phyloP scores from a whole-genome alignment of 2,888 invertebrate species.

The Tenthredo scrophulariae region DNA sequence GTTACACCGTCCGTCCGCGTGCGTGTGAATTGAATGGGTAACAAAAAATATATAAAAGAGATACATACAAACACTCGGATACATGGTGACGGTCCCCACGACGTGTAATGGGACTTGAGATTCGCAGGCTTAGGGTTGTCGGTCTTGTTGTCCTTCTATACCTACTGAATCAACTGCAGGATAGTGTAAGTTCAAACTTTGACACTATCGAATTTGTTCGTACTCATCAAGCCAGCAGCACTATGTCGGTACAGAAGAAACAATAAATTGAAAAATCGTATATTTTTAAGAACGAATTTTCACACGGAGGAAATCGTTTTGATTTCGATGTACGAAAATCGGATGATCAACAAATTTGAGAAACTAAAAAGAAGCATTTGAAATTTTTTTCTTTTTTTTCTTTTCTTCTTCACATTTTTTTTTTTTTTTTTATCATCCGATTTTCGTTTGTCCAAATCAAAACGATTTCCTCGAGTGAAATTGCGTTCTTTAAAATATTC shows the following conservation, averaged over 20 bases:
- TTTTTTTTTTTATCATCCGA: too few species aligned
- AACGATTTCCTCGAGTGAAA: too few species aligned
- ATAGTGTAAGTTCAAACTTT: background rate
- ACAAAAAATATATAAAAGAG: slow-evolving; percentile 38
- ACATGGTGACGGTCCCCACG: slow-evolving; percentile 18
- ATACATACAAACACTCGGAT: slow-evolving; percentile 18
- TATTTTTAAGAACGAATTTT: too few species aligned
- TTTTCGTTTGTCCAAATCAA: too few species aligned
- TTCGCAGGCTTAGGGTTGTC: slow-evolving; percentile 44
- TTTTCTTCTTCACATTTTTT: too few species aligned
- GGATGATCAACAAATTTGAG: too few species aligned
- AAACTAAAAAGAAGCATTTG: too few species aligned
- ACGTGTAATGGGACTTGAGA: slow-evolving; percentile 50
- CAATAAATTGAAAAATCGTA: background rate
- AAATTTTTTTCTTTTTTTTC: too few species aligned
- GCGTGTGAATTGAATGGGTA: slow-evolving; percentile 52
- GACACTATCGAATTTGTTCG: background rate
- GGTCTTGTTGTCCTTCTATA: slow-evolving; percentile 15
- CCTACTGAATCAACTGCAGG: background rate
- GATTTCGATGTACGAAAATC: too few species aligned
- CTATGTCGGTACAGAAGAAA: background rate
- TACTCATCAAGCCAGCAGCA: background rate
- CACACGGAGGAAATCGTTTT: too few species aligned
- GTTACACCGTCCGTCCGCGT: background rate
- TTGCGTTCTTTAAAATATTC: too few species aligned